Evolutionary conservation across 2,888 invertebrate species (phyloP).

Genomic region (Augochlorella aurata): DNA sequence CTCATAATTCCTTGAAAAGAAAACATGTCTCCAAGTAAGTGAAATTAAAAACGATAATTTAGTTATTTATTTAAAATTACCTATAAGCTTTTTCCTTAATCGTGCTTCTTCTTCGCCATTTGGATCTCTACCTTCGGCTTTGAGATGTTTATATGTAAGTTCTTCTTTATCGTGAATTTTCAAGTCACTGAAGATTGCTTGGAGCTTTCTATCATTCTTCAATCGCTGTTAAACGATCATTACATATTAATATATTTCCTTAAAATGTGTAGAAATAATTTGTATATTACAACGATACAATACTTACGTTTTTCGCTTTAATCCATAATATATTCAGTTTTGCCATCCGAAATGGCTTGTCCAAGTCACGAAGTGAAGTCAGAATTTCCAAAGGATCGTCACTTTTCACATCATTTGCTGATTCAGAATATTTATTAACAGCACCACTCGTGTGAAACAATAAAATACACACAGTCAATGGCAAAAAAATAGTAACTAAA

Average conservation of each 20-base stretch:
- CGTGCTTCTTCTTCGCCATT: constrained; percentile 93
- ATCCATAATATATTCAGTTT: constrained; percentile 95
- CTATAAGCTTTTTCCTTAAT: constrained; percentile 89
- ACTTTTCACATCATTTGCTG: constrained; percentile 83
- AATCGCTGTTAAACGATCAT: constrained; percentile 85
- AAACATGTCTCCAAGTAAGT: constrained; percentile 30
- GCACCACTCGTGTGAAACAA: constrained; percentile 43
- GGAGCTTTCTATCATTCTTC: constrained; percentile 91
- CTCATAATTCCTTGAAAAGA: constrained; percentile 87
- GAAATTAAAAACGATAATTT: neutral
- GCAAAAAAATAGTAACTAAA: constrained; percentile 13
- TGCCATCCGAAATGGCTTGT: constrained; percentile 94
- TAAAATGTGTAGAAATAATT: neutral
- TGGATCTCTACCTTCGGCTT: constrained; percentile 92
- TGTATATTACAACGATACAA: constrained; percentile 19
- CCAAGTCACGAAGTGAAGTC: constrained; percentile 86
- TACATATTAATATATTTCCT: neutral
- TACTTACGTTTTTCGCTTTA: constrained; percentile 92
- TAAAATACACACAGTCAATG: constrained; percentile 37
- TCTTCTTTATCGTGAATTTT: constrained; percentile 97
- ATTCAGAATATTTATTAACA: constrained; percentile 86
- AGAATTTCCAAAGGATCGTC: constrained; percentile 77
- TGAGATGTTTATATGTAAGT: constrained; percentile 90
- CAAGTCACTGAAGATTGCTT: constrained; percentile 93
- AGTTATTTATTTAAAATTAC: constrained; percentile 75